These are phyloP conservation scores for Chrysolophus pictus DNA, from an alignment of 2,797 vertebrate species.

Conservation along the genomic window DNA sequence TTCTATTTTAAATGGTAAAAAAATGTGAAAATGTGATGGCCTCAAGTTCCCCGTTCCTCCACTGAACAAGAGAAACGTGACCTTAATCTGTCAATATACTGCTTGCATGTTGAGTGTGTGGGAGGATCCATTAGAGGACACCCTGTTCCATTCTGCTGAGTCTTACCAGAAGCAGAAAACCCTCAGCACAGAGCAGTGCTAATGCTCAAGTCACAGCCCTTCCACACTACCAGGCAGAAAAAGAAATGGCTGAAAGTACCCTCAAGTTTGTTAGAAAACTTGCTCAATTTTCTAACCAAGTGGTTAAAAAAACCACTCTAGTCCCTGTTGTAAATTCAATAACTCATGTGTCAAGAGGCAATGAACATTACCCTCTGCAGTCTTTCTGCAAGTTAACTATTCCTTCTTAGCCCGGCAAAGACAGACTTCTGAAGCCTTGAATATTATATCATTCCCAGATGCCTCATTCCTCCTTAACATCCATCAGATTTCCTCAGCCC, in stretches of 20 bases:
- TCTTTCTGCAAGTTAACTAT: neutral
- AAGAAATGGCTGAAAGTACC: neutral
- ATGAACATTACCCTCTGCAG: neutral
- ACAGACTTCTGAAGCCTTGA: neutral
- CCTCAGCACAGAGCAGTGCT: neutral
- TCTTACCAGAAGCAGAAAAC: neutral
- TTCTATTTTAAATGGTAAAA: neutral
- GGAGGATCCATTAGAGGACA: neutral
- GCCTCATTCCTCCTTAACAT: neutral
- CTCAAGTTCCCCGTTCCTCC: neutral
- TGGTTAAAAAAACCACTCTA: neutral
- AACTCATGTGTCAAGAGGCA: neutral
- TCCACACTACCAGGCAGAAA: neutral
- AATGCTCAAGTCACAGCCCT: neutral
- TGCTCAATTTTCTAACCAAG: neutral
- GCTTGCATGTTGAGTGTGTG: neutral
- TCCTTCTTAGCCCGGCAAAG: neutral
- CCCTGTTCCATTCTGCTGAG: neutral
- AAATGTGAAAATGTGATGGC: neutral
- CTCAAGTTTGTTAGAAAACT: neutral
- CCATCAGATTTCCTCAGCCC: too few relatives aligned
- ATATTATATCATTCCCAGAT: neutral
- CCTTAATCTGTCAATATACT: neutral
- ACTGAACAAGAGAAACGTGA: neutral
- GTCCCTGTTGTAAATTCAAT: neutral